phyloP scores from a whole-genome alignment of 2,888 invertebrate species.

The Iphiclides podalirius region DNA sequence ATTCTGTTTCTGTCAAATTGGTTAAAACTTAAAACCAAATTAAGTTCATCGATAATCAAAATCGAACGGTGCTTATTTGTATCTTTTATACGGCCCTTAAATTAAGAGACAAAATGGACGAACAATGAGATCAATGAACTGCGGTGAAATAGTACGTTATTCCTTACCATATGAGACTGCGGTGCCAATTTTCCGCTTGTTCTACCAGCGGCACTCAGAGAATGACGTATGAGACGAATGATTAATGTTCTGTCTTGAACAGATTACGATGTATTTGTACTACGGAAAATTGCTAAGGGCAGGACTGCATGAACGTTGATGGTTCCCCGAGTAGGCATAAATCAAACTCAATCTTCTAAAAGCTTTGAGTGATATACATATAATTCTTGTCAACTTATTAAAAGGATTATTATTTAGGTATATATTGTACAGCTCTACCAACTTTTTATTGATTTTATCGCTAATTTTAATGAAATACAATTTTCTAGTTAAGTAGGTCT shows the following conservation, averaged over 20 bases:
- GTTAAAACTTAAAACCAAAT: too few species aligned
- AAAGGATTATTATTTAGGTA: neutral
- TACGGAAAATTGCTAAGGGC: slow-evolving; percentile 1
- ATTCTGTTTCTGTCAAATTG: too few species aligned
- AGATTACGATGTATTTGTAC: slow-evolving; percentile 16
- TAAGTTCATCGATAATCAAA: too few species aligned
- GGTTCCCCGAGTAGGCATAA: slow-evolving; percentile 9
- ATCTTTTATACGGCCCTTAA: too few species aligned
- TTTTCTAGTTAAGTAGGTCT: too few species aligned
- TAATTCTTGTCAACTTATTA: slow-evolving; percentile 2
- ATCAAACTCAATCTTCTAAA: slow-evolving; percentile 2
- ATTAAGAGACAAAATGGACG: slow-evolving; percentile 7
- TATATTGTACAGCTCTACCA: too few species aligned
- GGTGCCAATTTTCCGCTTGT: slow-evolving; percentile 23
- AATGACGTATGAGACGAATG: slow-evolving; percentile 21
- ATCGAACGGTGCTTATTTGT: too few species aligned
- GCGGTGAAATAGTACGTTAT: slow-evolving; percentile 11
- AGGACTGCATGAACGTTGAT: neutral
- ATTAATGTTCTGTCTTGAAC: slow-evolving; percentile 19
- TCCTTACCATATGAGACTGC: slow-evolving; percentile 14
- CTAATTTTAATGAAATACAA: too few species aligned
- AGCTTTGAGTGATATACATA: slow-evolving; percentile 8
- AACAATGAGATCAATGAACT: slow-evolving; percentile 17
- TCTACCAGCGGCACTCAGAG: slow-evolving; percentile 7
- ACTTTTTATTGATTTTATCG: too few species aligned